Evolutionary conservation across 2,888 invertebrate species (phyloP), one percentile per base, ranked within the genome.

Genomic region (Dolomedes plantarius): DNA sequence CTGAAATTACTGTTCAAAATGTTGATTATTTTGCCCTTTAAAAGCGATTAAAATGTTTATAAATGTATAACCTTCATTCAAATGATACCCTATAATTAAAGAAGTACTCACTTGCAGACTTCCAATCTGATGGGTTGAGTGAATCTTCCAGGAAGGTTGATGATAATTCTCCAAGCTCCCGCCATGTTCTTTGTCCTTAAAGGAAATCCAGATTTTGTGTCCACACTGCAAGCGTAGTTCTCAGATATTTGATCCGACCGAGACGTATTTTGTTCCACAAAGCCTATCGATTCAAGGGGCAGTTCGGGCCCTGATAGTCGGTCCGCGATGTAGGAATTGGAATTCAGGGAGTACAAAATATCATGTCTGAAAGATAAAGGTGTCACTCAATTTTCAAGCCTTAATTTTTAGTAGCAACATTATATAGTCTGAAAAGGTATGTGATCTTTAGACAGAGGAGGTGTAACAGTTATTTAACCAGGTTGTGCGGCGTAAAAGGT

Each of bases 131-230:
- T 79, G 0, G 78, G 78, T 74, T 89, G 89, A 0, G 36, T 62
- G 46, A 81, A 88, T 16, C 74, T 76, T 31, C 78, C 77, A 9
- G 77, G 64, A 31, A 89, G 29, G 68, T 89, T 89, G 27, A 89
- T 78, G 29, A 89, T 87, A 27, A 89, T 68, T 31, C 86, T 89
- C 89, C 89, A 89, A 2, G 56, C 3, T 1, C 88, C 85, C 11
- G 74, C 46, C 11, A 71, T 50, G 32, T 88, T 88, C 23, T 67
- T 78, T 1, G 88, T 89, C 11, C 89, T 68, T 1, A 85, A 74
- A 0, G 88, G 88, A 19, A 67, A 29, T 16, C 87, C 86, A 16
- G 87, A 87, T 16, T 65, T 78, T 11, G 88, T 71, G n/a, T 81
- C 71, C 0, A 82, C 85, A 9, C 71, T 64, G 36, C 88, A 88